These are phyloP conservation scores for Dissostichus mawsoni DNA, from an alignment of 2,113 vertebrate genomes.

Conservation along the genomic window DNA sequence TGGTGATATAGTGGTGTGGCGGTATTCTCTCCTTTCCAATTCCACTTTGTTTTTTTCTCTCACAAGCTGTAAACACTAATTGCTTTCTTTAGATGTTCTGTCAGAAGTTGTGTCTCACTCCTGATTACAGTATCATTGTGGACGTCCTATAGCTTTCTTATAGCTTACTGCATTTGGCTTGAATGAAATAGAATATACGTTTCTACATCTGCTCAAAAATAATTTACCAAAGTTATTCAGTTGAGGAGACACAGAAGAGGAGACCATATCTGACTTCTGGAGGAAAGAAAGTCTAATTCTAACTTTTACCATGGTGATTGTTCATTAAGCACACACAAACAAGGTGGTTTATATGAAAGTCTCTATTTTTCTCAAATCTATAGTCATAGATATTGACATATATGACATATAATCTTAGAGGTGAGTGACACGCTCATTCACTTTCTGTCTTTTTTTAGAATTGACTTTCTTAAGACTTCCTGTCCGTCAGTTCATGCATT, in stretches of 20 bases:
- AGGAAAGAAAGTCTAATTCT: not conserved
- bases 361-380: too few relatives aligned
- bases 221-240: slow-evolving; percentile 13
- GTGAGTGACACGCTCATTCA: too few relatives aligned
- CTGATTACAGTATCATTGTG: not conserved
- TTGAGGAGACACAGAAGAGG: not conserved
- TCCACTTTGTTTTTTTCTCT: too few relatives aligned
- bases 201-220: not conserved
- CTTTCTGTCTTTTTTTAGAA: too few relatives aligned
- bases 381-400: too few relatives aligned
- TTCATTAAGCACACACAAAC: not conserved
- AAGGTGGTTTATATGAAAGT: not conserved
- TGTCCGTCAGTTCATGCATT: too few relatives aligned
- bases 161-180: not conserved
- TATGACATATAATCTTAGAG: too few relatives aligned
- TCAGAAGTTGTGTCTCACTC: not conserved
- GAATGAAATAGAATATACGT: not conserved
- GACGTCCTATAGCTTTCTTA: not conserved
- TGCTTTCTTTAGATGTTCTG: slow-evolving; percentile 12
- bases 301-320: too few relatives aligned
- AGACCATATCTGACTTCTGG: not conserved
- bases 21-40: slow-evolving; percentile 3
- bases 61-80: slow-evolving; percentile 1
- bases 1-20: not conserved
- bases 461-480: too few relatives aligned